These are phyloP conservation scores for Achroia grisella DNA, from an alignment of 1,140 invertebrate genomes.

Conservation along the genomic window DNA sequence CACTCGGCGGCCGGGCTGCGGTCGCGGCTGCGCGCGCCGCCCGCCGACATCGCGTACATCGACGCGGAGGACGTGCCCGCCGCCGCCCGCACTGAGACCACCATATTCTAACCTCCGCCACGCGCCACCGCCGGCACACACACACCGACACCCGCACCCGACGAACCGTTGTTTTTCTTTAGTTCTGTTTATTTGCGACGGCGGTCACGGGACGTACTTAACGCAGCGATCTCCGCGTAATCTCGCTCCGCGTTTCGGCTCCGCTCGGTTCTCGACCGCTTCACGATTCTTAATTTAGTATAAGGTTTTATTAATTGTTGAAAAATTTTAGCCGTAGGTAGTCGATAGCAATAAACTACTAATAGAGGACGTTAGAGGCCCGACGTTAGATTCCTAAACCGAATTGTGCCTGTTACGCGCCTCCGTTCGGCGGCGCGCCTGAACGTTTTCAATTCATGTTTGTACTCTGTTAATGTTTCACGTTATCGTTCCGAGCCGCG, in stretches of 20 bases:
- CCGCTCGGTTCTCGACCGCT: slow-evolving; percentile 17
- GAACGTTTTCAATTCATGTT: slow-evolving; percentile 13
- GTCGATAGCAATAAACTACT: slow-evolving; percentile 55
- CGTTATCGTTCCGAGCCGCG: slow-evolving; percentile 18
- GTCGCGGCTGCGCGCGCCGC: slow-evolving; percentile 90
- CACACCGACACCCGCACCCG: slow-evolving; percentile 51
- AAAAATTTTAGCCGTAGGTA: slow-evolving; percentile 49
- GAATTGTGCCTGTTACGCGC: slow-evolving; percentile 41
- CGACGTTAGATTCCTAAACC: slow-evolving; percentile 37
- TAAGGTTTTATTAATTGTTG: slow-evolving; percentile 51
- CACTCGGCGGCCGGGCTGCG: slow-evolving; percentile 98
- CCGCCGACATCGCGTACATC: slow-evolving; percentile 92
- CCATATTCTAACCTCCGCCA: slow-evolving; percentile 71
- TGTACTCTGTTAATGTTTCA: slow-evolving; percentile 23
- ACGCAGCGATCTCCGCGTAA: slow-evolving; percentile 14
- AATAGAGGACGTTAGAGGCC: slow-evolving; percentile 28
- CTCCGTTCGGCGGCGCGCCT: slow-evolving; percentile 5
- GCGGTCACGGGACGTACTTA: slow-evolving; percentile 29
- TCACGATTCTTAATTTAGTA: slow-evolving; percentile 29
- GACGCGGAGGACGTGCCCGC: slow-evolving; percentile 85
- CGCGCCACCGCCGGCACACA: slow-evolving; percentile 38
- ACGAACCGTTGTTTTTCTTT: slow-evolving; percentile 17
- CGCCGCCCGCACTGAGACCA: slow-evolving; percentile 68
- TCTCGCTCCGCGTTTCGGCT: slow-evolving; percentile 7
- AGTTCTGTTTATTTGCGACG: slow-evolving; percentile 19